Evolutionary conservation across 2,888 invertebrate species (phyloP).

Genomic region (Epiblema foenella): DNA sequence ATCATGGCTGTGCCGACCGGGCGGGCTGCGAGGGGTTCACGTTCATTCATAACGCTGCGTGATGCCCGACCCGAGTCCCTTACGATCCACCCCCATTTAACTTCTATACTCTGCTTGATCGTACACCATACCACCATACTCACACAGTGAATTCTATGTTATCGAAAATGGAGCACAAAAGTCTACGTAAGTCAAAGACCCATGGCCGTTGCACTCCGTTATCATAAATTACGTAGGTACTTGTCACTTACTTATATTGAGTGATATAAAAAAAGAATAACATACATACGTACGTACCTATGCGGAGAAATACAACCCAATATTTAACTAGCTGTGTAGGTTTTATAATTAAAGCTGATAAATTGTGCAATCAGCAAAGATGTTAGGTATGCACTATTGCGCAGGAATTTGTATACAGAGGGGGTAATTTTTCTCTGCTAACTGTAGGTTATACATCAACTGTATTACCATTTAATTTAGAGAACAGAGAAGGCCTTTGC

Average conservation of each 20-base stretch:
- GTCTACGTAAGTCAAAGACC: not conserved
- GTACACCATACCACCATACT: conserved; percentile 60
- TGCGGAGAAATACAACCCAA: not conserved
- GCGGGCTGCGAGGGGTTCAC: conserved; percentile 64
- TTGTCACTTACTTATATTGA: not conserved
- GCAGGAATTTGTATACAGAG: too few relatives aligned
- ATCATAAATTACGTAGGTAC: not conserved
- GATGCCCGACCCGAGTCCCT: conserved; percentile 64
- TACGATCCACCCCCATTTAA: conserved; percentile 38
- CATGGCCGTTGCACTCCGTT: not conserved
- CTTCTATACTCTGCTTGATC: conserved; percentile 37
- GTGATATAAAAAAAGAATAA: not conserved
- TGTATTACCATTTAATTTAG: not conserved
- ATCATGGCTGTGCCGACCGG: conserved; percentile 49
- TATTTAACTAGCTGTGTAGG: too few relatives aligned
- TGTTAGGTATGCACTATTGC: too few relatives aligned
- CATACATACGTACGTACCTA: not conserved
- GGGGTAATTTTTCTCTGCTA: too few relatives aligned
- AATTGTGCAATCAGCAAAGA: too few relatives aligned
- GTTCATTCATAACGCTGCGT: conserved; percentile 81
- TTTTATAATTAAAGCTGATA: not conserved
- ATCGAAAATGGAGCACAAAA: not conserved
- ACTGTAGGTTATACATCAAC: not conserved
- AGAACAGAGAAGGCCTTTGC: not conserved
- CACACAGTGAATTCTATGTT: conserved; percentile 50